A percentile compares a stretch with the other conserved stretches of the same genome.
These are phyloP conservation scores for Sphyrna mokarran DNA, from an alignment of 2,113 vertebrate genomes.

Conservation along the genomic window DNA sequence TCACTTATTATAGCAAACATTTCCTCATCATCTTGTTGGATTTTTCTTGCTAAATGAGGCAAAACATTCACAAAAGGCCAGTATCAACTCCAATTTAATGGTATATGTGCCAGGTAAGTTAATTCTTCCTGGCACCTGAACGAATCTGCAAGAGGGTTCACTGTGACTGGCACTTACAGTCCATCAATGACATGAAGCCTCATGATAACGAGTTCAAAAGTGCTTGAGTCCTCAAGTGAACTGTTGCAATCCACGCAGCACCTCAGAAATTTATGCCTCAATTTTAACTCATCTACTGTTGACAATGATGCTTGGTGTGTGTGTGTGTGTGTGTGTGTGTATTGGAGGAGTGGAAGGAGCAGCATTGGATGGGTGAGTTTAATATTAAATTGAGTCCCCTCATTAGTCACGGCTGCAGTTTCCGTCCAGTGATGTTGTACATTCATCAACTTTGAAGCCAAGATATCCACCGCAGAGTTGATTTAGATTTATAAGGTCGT, in stretches of 20 bases:
- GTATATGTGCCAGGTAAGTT: background rate
- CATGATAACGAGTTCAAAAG: background rate
- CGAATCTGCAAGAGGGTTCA: background rate
- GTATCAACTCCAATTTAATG: background rate
- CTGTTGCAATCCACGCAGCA: background rate
- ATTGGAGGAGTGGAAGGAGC: too few species aligned
- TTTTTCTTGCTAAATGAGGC: background rate
- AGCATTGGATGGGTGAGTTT: background rate
- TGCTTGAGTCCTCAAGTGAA: background rate
- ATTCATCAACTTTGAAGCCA: background rate
- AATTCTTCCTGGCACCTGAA: background rate
- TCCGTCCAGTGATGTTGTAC: background rate
- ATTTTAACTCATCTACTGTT: background rate
- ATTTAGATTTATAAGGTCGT: background rate
- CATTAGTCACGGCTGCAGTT: background rate
- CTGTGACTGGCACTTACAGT: background rate
- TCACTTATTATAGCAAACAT: background rate
- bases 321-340: background rate
- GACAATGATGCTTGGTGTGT: background rate
- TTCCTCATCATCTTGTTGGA: background rate
- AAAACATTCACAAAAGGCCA: background rate
- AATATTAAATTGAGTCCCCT: background rate
- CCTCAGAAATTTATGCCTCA: background rate
- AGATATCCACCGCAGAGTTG: background rate
- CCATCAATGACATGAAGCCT: background rate